Evolutionary conservation across 2,113 vertebrate species (phyloP).

Genomic region (Gallinago media): DNA sequence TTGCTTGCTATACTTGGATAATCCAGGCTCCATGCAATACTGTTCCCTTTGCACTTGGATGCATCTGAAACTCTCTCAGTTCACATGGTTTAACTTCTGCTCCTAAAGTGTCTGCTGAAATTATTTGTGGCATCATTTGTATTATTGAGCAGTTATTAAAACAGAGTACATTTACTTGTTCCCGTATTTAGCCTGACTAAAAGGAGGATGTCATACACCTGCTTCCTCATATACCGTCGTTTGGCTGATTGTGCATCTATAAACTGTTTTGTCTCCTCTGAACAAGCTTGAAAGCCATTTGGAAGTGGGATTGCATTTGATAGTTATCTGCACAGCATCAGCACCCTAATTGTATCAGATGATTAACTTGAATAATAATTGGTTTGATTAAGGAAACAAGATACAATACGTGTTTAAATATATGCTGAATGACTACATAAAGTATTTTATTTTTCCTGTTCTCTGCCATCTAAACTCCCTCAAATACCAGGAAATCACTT

Average conservation of each 20-base stretch:
- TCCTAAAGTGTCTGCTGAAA: not conserved
- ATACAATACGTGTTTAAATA: not conserved
- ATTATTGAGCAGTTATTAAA: not conserved
- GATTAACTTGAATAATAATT: not conserved
- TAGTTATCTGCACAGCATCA: not conserved
- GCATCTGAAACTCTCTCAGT: not conserved
- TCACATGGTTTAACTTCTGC: not conserved
- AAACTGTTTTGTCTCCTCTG: not conserved
- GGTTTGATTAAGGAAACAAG: not conserved
- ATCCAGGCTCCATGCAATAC: not conserved
- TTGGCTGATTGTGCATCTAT: not conserved
- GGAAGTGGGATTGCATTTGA: not conserved
- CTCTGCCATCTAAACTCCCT: not conserved
- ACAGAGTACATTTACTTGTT: not conserved
- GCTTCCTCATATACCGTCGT: accelerated
- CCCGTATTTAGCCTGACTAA: not conserved
- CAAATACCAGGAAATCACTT: constrained; percentile 1
- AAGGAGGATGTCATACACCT: not conserved
- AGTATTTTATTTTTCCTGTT: not conserved
- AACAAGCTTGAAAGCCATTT: not conserved
- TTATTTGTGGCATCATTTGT: not conserved
- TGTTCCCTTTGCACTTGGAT: not conserved
- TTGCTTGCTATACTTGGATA: not conserved
- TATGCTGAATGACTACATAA: not conserved
- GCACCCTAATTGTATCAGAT: not conserved